Evolutionary conservation across 2,113 vertebrate species (phyloP), one percentile per base, ranked within the genome.

Genomic region (Oceanodroma tethys): DNA sequence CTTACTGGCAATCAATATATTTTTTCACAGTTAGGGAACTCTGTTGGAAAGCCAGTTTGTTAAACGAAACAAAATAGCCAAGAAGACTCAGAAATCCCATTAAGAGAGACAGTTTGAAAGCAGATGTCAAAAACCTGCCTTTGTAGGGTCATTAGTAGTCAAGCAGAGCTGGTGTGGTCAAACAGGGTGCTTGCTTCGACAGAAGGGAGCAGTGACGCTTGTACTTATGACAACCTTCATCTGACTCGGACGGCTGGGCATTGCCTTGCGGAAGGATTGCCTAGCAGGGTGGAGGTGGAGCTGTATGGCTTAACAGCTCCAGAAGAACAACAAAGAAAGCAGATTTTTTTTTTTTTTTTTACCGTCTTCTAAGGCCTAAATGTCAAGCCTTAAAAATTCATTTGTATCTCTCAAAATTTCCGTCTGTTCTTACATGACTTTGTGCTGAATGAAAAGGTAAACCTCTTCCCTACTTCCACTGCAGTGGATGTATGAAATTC

Each of bases 161-260:
- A 50, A 56, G 58, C 45, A 66, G 73, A 80, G 80, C 36, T 65
- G 34, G 25, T 8, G 17, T 38, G 50, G 19, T 60, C 56, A 48
- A 27, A 60, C 38, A 43, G 29, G 17, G 30, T 23, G 50, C 23
- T 71, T 30, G 30, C 43, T 48, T 81, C 1, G 1, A 19, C n/a
- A 76, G 70, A 66, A 65, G 7, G 50, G 34, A 75, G 55, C 40
- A 34, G 68, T 42, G 60, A 47, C 1, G 2, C 34, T 81, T 40
- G 21, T 38, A 15, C 53, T 58, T 30, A 22, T 0, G 13, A 19
- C 23, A 45, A 19, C 14, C 32, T 25, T 65, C 1, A 1, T n/a
- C 52, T 2, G 0, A 53, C 29, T 71, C 1, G 0, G 29, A 22
- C 1, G 6, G 11, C 38, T 47, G 43, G 34, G 19, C 48, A 21